These are phyloP conservation scores for Eublepharis macularius DNA, from an alignment of 2,113 vertebrate species.

Conservation along the genomic window DNA sequence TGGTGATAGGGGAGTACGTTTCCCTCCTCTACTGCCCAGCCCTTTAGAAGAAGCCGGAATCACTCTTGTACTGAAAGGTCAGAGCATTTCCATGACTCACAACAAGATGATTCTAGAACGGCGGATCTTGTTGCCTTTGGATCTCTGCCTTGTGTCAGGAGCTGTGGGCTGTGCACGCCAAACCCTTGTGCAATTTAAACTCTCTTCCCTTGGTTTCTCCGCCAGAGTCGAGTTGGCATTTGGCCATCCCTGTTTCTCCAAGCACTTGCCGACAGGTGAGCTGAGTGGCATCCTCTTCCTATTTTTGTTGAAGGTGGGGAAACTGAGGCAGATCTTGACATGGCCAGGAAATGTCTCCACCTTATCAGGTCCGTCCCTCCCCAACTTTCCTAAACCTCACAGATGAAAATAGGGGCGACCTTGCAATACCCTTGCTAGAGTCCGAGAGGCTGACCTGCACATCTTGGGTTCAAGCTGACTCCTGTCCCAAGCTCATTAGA, in stretches of 20 bases:
- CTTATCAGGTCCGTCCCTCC: too few species aligned
- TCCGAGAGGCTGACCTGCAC: too few species aligned
- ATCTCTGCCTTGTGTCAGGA: neutral
- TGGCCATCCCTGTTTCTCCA: too few species aligned
- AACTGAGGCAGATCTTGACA: too few species aligned
- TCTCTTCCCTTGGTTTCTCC: neutral
- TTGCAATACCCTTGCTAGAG: too few species aligned
- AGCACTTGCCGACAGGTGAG: neutral
- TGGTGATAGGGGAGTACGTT: neutral
- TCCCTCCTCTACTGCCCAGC: neutral
- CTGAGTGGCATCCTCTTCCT: neutral
- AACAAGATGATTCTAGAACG: neutral
- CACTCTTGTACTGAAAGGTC: neutral
- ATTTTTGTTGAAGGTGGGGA: too few species aligned
- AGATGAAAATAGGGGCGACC: too few species aligned
- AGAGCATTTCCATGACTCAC: neutral
- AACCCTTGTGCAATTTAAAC: neutral
- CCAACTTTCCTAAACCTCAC: too few species aligned
- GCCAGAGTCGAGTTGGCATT: neutral
- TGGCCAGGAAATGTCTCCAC: too few species aligned
- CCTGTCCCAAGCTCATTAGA: too few species aligned
- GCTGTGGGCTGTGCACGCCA: neutral
- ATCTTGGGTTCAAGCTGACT: too few species aligned
- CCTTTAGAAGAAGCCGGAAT: neutral
- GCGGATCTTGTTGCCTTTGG: neutral